phyloP scores from a whole-genome alignment of 1,140 invertebrate genomes.

The Panagrolaimus sp. region DNA sequence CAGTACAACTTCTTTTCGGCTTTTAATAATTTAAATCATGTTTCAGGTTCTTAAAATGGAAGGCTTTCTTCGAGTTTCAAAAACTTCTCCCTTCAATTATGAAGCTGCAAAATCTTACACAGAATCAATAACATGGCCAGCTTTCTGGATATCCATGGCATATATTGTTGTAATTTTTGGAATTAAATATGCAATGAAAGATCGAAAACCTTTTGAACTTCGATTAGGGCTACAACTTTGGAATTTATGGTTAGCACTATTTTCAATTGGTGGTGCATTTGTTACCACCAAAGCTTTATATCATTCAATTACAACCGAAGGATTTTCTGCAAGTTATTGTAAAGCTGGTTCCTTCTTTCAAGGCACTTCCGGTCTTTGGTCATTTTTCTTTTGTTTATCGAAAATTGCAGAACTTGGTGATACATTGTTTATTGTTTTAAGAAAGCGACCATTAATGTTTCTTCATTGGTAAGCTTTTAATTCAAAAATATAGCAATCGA shows the following conservation, averaged over 20 bases:
- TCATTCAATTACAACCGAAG: constrained; percentile 59
- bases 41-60: no score
- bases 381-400: constrained; percentile 49
- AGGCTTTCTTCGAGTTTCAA: constrained; percentile 19
- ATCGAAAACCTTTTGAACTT: constrained; percentile 36
- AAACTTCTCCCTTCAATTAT: constrained; percentile 31
- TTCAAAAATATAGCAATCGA: no score
- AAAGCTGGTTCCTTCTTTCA: constrained; percentile 74
- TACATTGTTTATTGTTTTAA: constrained; percentile 51
- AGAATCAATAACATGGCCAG: constrained; percentile 30
- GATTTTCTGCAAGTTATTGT: constrained; percentile 74
- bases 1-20: no score
- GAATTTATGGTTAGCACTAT: constrained; percentile 82
- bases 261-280: constrained; percentile 72
- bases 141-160: constrained; percentile 42
- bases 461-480: constrained; percentile 64
- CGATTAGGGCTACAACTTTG: constrained; percentile 75
- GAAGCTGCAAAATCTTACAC: constrained; percentile 28
- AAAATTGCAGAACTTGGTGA: constrained; percentile 57
- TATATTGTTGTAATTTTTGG: constrained; percentile 43
- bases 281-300: constrained; percentile 46
- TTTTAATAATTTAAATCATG: no score
- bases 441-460: constrained; percentile 53
- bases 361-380: constrained; percentile 73
- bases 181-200: constrained; percentile 32